Evolutionary conservation across 2,113 vertebrate species (phyloP).

Genomic region (Cyprinodon variegatus): DNA sequence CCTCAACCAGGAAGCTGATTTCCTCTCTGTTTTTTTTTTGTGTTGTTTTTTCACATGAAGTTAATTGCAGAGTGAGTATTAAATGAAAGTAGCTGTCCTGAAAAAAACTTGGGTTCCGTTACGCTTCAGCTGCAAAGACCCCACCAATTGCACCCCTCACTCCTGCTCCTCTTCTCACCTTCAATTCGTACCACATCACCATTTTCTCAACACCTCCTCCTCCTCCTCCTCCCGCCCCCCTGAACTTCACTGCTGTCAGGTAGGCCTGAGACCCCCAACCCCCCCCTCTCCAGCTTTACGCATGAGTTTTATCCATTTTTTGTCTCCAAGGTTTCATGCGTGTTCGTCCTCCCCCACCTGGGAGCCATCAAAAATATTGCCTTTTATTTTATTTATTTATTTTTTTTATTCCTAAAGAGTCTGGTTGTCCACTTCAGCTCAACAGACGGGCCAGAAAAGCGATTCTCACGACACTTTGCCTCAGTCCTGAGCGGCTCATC

Average conservation of each 20-base stretch:
- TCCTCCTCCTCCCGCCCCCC: slow-evolving; percentile 33
- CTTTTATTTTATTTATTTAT: background rate
- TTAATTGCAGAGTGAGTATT: slow-evolving; percentile 64
- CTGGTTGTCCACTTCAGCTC: slow-evolving; percentile 67
- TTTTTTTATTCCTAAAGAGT: slow-evolving; percentile 36
- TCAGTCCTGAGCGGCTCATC: slow-evolving; percentile 73
- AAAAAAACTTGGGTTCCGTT: slow-evolving; percentile 67
- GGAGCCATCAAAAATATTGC: slow-evolving; percentile 59
- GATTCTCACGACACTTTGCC: slow-evolving; percentile 75
- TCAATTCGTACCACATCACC: slow-evolving; percentile 77
- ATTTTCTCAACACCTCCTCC: slow-evolving; percentile 54
- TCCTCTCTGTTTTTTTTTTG: slow-evolving; percentile 66
- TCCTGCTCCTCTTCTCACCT: slow-evolving; percentile 59
- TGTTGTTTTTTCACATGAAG: slow-evolving; percentile 75
- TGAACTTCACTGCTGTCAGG: slow-evolving; percentile 73
- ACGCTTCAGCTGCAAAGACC: slow-evolving; percentile 59
- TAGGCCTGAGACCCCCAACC: slow-evolving; percentile 59
- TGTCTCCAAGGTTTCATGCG: slow-evolving; percentile 53
- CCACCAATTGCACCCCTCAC: slow-evolving; percentile 61
- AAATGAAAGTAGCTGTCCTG: slow-evolving; percentile 60
- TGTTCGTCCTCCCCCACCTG: slow-evolving; percentile 67
- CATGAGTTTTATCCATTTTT: slow-evolving; percentile 76
- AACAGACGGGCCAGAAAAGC: slow-evolving; percentile 72
- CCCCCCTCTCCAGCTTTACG: slow-evolving; percentile 60
- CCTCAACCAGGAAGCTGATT: slow-evolving; percentile 76